Base-by-base conservation (phyloP, 2,113 vertebrate species). In the Anguilla japonica region DNA sequence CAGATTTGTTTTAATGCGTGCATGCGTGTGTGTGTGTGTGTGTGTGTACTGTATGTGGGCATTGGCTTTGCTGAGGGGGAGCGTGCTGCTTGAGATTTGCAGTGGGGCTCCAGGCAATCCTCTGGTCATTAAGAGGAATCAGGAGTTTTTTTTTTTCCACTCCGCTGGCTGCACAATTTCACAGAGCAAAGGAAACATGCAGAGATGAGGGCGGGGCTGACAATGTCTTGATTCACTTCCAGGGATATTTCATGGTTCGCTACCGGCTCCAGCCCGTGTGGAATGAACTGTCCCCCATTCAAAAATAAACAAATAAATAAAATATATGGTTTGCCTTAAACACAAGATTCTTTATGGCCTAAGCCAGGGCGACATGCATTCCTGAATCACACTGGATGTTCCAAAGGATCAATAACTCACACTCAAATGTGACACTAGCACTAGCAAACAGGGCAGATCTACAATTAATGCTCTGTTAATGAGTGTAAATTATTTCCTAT, bases 81-180 rank as follows among this genome's bases (percentile, higher is more conserved):
- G 86, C 78, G 90, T 81, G 56, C 85, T 83, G 81, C 43, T 84
- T 40, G 57, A 84, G 16, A 86, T 85, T 43, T 53, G 34, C 0
- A 43, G 84, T 41, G 67, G 71, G 79, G 79, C 87, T 93, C 87
- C 89, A 90, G 60, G 90, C 89, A 94, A 94, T 93, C 91, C 94
- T 93, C 90, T 93, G 40, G 87, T 93, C 88, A 93, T 96, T 95
- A 96, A 20, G 84, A 86, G 81, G 91, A 94, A 93, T 91, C 87
- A 87, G 1, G 86, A 90, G 92, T 92, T 91, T 91, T 89, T 34
- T n/a, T 34, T 34, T 85, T 88, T 80, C 34, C 88, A 82, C 87
- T 89, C 90, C 26, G 16, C 86, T 88, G 89, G 85, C 84, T 84
- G 85, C 84, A 90, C 34, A 85, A 87, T 85, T 90, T 89, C 81